Base-by-base conservation (phyloP, 2,113 vertebrate genomes). In the Rhipidura dahli region DNA sequence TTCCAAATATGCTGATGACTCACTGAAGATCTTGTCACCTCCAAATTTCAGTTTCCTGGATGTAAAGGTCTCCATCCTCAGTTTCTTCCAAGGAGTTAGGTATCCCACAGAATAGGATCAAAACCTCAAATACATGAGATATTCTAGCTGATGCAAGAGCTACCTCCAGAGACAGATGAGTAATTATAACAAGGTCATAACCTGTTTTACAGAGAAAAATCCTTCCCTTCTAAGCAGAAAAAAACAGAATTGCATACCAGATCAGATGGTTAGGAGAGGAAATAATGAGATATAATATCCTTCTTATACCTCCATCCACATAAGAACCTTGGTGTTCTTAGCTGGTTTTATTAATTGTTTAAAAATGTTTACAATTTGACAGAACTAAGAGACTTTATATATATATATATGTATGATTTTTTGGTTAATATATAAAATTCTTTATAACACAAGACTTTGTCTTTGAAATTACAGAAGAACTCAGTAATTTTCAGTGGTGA, bases 241-340 rank as follows among this genome's bases (percentile, higher is more conserved):
- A 87, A 66, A 37, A 60, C 17, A 72, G 13, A 79, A n/a, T 15
- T 79, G 6, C 5, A 14, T 18, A 49, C 2, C 7, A 28, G n/a
- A 40, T 40, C 2, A 21, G 49, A 85, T 59, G 2, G 4, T 44
- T 49, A 40, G 39, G 40, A 69, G 42, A 49, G 8, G 5, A 90
- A 86, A 93, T n/a, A 76, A 39, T 10, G 15, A 51, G 1, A 9
- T 54, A 1, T 27, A 68, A 54, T 40, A 56, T 15, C 10, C 1
- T 1, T 65, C 15, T 63, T 75, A 42, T 13, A 69, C 11, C n/a
- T 79, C 10, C 2, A 2, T 31, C 22, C 31, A 9, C 1, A 0
- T 16, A 56, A 47, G 2, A 63, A 6, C 11, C 23, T 8, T 6
- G 37, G 8, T 45, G 22, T 66, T 78, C 15, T 78, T 8, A 39